Evolutionary conservation across 2,113 vertebrate species (phyloP).

Genomic region (Mobula birostris): DNA sequence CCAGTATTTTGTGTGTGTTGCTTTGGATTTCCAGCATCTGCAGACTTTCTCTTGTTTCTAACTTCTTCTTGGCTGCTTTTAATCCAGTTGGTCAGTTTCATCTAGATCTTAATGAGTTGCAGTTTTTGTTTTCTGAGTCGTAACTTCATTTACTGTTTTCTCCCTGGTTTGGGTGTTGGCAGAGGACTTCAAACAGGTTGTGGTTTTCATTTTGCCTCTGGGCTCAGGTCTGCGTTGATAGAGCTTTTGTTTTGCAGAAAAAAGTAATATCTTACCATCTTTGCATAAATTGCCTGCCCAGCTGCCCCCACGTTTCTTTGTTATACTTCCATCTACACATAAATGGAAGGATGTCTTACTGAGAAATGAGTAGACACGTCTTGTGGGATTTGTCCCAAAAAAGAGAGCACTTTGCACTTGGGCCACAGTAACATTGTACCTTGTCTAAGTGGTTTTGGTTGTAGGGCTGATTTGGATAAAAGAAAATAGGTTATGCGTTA

Average conservation of each 20-base stretch:
- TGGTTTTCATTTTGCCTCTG: neutral
- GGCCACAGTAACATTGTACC: neutral
- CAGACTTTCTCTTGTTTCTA: neutral
- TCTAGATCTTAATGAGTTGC: neutral
- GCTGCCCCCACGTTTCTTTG: neutral
- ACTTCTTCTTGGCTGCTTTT: neutral
- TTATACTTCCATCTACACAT: neutral
- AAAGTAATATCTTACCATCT: neutral
- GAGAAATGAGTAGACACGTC: neutral
- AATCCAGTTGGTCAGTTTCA: neutral
- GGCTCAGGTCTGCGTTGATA: neutral
- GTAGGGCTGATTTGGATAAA: neutral
- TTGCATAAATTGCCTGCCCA: neutral
- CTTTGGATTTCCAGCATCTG: too few species aligned
- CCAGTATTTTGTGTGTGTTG: too few species aligned
- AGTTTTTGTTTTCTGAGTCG: neutral
- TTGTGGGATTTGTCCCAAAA: neutral
- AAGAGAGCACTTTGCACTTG: neutral
- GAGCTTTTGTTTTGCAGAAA: neutral
- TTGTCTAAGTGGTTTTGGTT: neutral
- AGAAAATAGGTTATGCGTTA: neutral
- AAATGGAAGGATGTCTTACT: neutral
- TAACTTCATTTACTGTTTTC: neutral
- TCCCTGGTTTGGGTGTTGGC: neutral
- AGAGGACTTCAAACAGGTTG: neutral